phyloP scores from a whole-genome alignment of 92 coral and sea anemone species.

The Palythoa grandiflora region DNA sequence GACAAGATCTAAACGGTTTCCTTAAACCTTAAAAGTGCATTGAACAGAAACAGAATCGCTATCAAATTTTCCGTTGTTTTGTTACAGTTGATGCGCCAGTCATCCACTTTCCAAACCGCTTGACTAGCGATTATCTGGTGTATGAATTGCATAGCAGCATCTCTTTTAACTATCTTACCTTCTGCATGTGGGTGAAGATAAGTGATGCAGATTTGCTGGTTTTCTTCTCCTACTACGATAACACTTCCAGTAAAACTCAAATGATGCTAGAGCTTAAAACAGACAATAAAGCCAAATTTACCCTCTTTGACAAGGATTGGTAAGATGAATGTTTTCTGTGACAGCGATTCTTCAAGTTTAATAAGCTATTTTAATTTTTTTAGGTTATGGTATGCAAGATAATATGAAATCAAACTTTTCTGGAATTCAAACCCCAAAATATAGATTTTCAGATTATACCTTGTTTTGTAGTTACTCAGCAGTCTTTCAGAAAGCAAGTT shows the following conservation, averaged over 20 bases:
- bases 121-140: neutral
- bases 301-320: slow-evolving; percentile 3
- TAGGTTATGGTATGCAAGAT: too few relatives aligned
- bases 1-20: too few relatives aligned
- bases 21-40: too few relatives aligned
- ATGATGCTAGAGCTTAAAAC: neutral
- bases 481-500: too few relatives aligned
- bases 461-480: too few relatives aligned
- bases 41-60: too few relatives aligned
- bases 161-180: neutral
- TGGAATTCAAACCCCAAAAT: too few relatives aligned
- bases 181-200: slow-evolving; percentile 25
- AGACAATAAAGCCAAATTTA: neutral
- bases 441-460: too few relatives aligned
- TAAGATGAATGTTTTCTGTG: neutral
- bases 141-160: neutral
- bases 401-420: too few relatives aligned
- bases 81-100: slow-evolving; percentile 19
- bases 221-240: slow-evolving; percentile 25
- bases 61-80: neutral
- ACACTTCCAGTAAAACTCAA: neutral
- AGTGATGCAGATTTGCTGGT: neutral
- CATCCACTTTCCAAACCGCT: slow-evolving; percentile 18
- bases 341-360: neutral
- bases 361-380: too few relatives aligned